Percentiles rank a stretch among this genome's conserved stretches.
These are phyloP conservation scores for Glyptemys insculpta DNA, from an alignment of 2,797 vertebrate genomes.

Conservation along the genomic window DNA sequence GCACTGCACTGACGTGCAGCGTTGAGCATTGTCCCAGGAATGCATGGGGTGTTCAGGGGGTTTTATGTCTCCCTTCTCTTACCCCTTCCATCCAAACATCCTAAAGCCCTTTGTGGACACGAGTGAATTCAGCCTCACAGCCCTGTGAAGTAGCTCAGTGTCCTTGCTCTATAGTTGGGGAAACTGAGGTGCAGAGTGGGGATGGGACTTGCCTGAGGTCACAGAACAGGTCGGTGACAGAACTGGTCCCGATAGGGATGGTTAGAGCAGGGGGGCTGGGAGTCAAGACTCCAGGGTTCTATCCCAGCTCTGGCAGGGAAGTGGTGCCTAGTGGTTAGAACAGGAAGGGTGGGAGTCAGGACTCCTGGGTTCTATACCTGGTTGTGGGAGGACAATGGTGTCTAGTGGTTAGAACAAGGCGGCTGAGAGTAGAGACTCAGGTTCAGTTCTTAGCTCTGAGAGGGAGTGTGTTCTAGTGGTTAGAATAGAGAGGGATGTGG, in stretches of 20 bases:
- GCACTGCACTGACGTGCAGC: neutral
- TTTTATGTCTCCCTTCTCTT: too few species aligned
- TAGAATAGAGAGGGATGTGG: too few species aligned
- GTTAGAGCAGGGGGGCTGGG: neutral
- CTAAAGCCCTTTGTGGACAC: too few species aligned
- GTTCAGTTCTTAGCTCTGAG: neutral
- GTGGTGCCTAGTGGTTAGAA: neutral
- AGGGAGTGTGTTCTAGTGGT: neutral
- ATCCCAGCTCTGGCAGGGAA: neutral
- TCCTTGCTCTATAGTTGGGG: too few species aligned
- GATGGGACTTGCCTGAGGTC: too few species aligned
- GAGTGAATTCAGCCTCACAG: too few species aligned
- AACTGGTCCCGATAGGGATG: neutral
- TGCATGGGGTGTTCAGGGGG: too few species aligned
- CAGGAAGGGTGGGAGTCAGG: neutral
- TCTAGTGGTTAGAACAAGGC: neutral
- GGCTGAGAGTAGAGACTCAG: neutral
- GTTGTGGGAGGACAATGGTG: neutral
- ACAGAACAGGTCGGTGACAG: neutral
- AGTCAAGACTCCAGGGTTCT: neutral
- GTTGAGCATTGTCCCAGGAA: too few species aligned
- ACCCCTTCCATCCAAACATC: too few species aligned
- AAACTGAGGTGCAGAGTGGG: too few species aligned
- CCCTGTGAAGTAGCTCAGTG: too few species aligned
- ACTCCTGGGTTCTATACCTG: neutral